Evolutionary conservation across 2,888 invertebrate genomes (phyloP).

Genomic region (Tipula unca): DNA sequence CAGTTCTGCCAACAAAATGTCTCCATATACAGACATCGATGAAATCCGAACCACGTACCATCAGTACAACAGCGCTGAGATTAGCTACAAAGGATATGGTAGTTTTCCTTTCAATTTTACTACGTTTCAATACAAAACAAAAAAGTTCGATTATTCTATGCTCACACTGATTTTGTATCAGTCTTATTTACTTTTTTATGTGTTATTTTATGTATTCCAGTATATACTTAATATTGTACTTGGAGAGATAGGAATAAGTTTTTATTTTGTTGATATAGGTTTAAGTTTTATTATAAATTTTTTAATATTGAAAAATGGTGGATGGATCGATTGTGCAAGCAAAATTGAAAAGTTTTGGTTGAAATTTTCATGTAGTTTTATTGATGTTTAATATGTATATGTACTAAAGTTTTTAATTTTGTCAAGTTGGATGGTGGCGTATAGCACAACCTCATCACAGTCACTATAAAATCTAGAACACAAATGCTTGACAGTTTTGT

Average conservation of each 20-base stretch:
- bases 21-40: too few species aligned
- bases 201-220: too few species aligned
- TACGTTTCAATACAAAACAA: neutral
- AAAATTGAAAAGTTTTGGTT: neutral
- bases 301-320: neutral
- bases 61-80: too few species aligned
- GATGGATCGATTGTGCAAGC: neutral
- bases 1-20: too few species aligned
- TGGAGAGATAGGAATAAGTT: neutral
- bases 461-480: neutral
- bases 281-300: neutral
- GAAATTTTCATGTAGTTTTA: neutral
- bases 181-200: too few species aligned
- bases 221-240: too few species aligned
- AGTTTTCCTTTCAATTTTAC: neutral
- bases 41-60: too few species aligned
- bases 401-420: neutral
- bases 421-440: neutral
- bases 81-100: neutral
- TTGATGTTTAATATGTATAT: neutral
- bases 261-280: neutral
- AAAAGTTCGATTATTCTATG: neutral
- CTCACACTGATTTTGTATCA: neutral
- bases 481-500: neutral
- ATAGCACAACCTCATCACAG: neutral